Base-by-base conservation (phyloP, 92 coral and sea anemone species). In the Pocillopora grandis region DNA sequence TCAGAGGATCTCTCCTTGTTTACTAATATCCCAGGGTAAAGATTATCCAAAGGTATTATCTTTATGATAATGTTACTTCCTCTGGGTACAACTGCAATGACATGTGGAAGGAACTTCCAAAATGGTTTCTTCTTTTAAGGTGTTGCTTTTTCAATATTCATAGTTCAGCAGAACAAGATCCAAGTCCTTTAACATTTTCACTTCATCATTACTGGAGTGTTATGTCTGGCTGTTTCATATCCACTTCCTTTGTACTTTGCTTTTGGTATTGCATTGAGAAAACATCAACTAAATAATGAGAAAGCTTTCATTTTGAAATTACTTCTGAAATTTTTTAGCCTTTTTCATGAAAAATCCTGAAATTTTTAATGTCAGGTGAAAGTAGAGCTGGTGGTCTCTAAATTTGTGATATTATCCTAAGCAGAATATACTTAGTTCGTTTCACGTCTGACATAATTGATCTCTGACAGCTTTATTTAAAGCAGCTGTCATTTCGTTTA, bases 401-500 rank as follows among this genome's bases (percentile, higher is more conserved):
- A 23, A 31, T 64, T 31, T 42, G 64, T 12, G 62, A 75, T 23
- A 74, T 71, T n/a, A 37, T 63, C 9, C 62, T 23, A 61, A 27
- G 62, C 77, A 71, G 61, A 81, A 71, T 61, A 78, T 71, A 72
- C 85, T 71, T 21, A 60, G 85, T 36, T 60, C 16, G 56, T 81
- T 58, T 27, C 75, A 56, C 17, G 66, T 66, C 57, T 58, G 9
- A 13, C 70, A 55, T 48, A 49, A 23, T 42, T 42, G 52, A 42
- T 48, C 52, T 79, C 19, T 67, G 84, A 80, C 84, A 58, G 66
- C 76, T 80, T 80, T 67, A 56, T 55, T 36, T 35, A 7, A 42
- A 42, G 10, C 77, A 79, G 73, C 77, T 81, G 85, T 48, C 71
- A 12, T 14, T 36, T 10, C 15, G 1, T 36, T 71, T 70, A 70